Percentiles rank a stretch among this genome's conserved stretches.
These are phyloP conservation scores for Cryptocephalus primarius DNA, from an alignment of 2,888 invertebrate genomes.

Conservation along the genomic window DNA sequence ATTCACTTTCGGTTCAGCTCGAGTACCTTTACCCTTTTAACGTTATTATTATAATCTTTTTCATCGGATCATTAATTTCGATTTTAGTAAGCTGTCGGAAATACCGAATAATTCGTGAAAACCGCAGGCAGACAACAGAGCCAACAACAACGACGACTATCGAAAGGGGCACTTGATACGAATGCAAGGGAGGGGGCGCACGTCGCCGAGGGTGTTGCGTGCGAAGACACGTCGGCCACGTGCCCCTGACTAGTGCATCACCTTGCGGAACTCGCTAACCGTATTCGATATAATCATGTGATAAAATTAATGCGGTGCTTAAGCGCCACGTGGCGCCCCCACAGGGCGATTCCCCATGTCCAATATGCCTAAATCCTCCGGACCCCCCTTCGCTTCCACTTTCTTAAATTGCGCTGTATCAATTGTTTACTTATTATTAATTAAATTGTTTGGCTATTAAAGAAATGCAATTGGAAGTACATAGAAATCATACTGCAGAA, in stretches of 20 bases:
- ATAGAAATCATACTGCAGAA: too few relatives aligned
- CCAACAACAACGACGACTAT: too few relatives aligned
- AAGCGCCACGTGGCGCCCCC: not conserved
- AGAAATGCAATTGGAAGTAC: not conserved
- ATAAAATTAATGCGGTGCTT: not conserved
- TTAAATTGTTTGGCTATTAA: not conserved
- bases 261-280: not conserved
- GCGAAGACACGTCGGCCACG: not conserved
- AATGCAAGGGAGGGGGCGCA: too few relatives aligned
- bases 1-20: too few relatives aligned
- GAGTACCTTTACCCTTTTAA: too few relatives aligned
- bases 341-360: not conserved
- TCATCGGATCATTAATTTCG: too few relatives aligned
- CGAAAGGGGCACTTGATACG: too few relatives aligned
- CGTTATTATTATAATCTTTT: too few relatives aligned
- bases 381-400: not conserved
- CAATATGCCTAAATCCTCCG: not conserved
- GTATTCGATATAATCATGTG: not conserved
- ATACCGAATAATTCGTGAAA: too few relatives aligned
- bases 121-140: too few relatives aligned
- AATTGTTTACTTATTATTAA: not conserved
- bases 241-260: not conserved
- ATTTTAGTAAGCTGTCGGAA: too few relatives aligned
- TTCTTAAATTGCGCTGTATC: not conserved
- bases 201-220: too few relatives aligned